These are phyloP conservation scores for Lates calcarifer DNA, from an alignment of 2,113 vertebrate species.

Conservation along the genomic window DNA sequence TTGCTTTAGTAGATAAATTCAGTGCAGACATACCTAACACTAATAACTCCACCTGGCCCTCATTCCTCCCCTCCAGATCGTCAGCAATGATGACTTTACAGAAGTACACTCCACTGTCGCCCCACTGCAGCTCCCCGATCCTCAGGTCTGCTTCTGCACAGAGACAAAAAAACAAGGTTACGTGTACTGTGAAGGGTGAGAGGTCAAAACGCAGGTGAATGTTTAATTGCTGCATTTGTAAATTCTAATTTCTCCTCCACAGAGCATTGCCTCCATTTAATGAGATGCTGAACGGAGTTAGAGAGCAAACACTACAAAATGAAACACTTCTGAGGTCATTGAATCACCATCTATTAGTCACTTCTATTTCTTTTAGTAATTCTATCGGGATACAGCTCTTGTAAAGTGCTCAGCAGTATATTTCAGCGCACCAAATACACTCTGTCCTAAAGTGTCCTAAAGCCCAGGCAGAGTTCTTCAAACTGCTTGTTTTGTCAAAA, in stretches of 20 bases:
- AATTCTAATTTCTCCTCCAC: background rate
- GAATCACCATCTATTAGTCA: too few relatives aligned
- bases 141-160: slow-evolving; percentile 93
- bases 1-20: background rate
- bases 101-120: slow-evolving; percentile 97
- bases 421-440: too few relatives aligned
- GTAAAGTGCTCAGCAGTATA: background rate
- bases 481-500: background rate
- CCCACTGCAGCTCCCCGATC: slow-evolving; percentile 96
- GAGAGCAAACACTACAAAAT: background rate
- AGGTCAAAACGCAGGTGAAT: background rate
- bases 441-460: too few relatives aligned
- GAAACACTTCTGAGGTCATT: too few relatives aligned
- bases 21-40: slow-evolving; percentile 89
- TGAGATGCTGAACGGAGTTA: too few relatives aligned
- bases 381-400: background rate
- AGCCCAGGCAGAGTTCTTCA: background rate
- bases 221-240: background rate
- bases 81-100: slow-evolving; percentile 93
- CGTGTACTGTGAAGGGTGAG: background rate
- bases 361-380: too few relatives aligned
- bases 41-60: slow-evolving; percentile 92
- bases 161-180: slow-evolving; percentile 25
- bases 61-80: slow-evolving; percentile 94
- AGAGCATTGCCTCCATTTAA: too few relatives aligned